Conservation (phyloP, 2,797 vertebrate species). For the Myotis planiceps region DNA sequence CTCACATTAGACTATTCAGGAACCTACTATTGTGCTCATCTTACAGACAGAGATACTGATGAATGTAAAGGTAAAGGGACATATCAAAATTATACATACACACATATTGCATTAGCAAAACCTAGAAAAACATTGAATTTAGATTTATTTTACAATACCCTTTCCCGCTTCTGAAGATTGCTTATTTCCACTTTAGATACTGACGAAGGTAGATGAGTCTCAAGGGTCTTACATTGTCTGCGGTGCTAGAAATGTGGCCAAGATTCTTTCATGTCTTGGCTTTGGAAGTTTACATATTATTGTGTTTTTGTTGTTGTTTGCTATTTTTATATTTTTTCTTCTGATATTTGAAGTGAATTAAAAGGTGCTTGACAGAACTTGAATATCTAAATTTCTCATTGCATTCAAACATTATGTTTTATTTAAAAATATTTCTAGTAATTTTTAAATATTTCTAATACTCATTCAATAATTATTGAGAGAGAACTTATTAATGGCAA, state of each 20-base stretch:
- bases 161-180: neutral
- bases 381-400: neutral
- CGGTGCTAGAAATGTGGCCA: neutral
- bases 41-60: neutral
- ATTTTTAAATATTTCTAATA: neutral
- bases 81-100: neutral
- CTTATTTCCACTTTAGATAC: neutral
- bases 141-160: neutral
- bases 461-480: neutral
- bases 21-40: neutral
- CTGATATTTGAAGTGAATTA: neutral
- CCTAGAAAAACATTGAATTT: neutral
- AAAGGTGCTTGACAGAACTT: neutral
- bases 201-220: neutral
- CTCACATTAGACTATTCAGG: neutral
- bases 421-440: neutral
- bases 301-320: neutral
- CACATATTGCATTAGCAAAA: neutral
- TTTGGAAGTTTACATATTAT: neutral
- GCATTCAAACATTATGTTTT: neutral
- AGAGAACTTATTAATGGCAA: neutral
- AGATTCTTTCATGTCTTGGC: neutral
- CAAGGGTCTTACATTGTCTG: neutral
- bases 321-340: neutral
- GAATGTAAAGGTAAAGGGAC: neutral